Percentiles rank a stretch among this genome's conserved stretches.
Evolutionary conservation across 2,888 invertebrate species (phyloP).

Genomic region (Villa cingulata): DNA sequence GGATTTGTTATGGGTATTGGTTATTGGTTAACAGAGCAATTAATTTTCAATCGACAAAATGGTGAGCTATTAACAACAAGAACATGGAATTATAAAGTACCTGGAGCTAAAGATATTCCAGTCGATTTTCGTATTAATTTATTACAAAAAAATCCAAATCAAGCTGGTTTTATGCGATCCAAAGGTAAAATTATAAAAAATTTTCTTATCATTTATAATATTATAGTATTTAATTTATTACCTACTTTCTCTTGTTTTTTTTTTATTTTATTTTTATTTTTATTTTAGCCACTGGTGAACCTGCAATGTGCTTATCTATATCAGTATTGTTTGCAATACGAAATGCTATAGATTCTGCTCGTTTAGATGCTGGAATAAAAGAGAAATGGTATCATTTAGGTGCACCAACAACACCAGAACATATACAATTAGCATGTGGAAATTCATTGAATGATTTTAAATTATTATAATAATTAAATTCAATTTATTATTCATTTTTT

Average conservation of each 20-base stretch:
- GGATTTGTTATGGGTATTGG: slow-evolving; percentile 61
- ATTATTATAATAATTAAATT: background rate
- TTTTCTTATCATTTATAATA: no score
- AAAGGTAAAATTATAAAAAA: slow-evolving; percentile 41
- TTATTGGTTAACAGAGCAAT: slow-evolving; percentile 55
- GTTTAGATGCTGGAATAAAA: slow-evolving; percentile 45
- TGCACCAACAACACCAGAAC: slow-evolving; percentile 11
- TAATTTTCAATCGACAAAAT: slow-evolving; percentile 43
- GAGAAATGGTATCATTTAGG: slow-evolving; percentile 45
- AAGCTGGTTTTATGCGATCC: slow-evolving; percentile 49
- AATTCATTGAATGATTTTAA: background rate
- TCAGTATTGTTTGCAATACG: slow-evolving; percentile 46
- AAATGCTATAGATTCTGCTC: slow-evolving; percentile 47
- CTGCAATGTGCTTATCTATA: slow-evolving; percentile 39
- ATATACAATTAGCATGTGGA: background rate
- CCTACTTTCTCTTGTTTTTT: background rate
- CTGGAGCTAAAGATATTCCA: slow-evolving; percentile 56
- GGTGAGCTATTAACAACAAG: slow-evolving; percentile 53
- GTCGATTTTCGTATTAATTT: slow-evolving; percentile 51
- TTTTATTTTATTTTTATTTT: slow-evolving; percentile 12
- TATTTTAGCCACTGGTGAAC: slow-evolving; percentile 41
- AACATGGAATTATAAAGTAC: slow-evolving; percentile 63
- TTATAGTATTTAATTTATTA: no score
- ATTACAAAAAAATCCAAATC: slow-evolving; percentile 47
- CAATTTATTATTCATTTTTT: no score